phyloP scores from a whole-genome alignment of 2,888 invertebrate genomes.

The Drosophila mulleri region DNA sequence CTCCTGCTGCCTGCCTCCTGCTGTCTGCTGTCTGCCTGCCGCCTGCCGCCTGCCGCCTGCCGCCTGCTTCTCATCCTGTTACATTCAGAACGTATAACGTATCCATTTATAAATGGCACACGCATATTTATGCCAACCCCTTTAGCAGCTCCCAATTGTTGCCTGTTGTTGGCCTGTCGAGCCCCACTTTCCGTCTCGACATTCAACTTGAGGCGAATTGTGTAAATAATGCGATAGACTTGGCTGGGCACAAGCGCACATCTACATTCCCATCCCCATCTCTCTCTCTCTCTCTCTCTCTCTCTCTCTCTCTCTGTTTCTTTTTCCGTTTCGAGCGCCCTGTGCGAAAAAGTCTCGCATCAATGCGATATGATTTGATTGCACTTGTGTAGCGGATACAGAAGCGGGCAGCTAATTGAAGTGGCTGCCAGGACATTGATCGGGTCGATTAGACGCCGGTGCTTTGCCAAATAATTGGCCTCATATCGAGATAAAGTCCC shows the following conservation, averaged over 20 bases:
- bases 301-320: neutral
- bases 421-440: constrained; percentile 55
- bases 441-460: constrained; percentile 58
- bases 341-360: constrained; percentile 47
- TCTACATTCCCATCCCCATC: constrained; percentile 1
- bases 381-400: constrained; percentile 60
- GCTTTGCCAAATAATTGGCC: constrained; percentile 63
- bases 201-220: constrained; percentile 74
- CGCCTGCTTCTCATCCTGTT: constrained; percentile 8
- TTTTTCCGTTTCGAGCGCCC: constrained; percentile 12
- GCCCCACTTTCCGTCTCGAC: constrained; percentile 26
- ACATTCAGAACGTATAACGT: constrained; percentile 37
- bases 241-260: constrained; percentile 53
- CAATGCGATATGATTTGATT: constrained; percentile 72
- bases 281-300: neutral
- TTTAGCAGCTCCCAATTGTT: constrained; percentile 41
- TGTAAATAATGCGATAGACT: constrained; percentile 78
- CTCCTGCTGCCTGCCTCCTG: neutral
- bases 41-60: neutral
- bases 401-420: constrained; percentile 60
- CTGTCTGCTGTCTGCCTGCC: neutral
- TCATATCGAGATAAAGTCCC: constrained; percentile 68
- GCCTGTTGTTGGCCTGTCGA: constrained; percentile 36
- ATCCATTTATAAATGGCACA: constrained; percentile 71
- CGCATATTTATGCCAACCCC: constrained; percentile 58